phyloP scores from a whole-genome alignment of 2,113 vertebrate species.

The Pollimyrus isidori region DNA sequence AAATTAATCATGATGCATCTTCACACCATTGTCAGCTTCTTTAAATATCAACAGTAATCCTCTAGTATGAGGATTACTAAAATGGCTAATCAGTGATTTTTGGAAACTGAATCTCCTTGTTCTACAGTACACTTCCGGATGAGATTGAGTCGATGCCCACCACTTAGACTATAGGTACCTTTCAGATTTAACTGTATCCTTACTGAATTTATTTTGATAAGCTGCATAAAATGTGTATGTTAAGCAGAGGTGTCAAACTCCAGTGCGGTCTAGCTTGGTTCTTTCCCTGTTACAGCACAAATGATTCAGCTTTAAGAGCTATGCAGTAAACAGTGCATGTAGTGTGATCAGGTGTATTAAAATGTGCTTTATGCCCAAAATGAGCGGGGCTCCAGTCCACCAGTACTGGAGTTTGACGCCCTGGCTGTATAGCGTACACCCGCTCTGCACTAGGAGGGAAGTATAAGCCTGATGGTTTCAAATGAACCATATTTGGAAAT shows the following conservation, averaged over 20 bases:
- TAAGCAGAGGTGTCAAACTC: not conserved
- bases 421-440: not conserved
- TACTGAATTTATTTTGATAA: not conserved
- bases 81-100: not conserved
- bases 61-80: not conserved
- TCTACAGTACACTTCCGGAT: not conserved
- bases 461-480: not conserved
- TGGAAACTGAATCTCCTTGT: not conserved
- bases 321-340: no score
- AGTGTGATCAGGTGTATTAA: no score
- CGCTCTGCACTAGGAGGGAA: not conserved
- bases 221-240: not conserved
- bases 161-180: not conserved
- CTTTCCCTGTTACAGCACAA: no score
- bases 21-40: not conserved
- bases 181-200: not conserved
- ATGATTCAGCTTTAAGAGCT: no score
- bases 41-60: not conserved
- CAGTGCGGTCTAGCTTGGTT: no score
- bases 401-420: no score
- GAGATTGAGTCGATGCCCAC: not conserved
- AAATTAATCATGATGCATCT: not conserved
- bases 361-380: no score
- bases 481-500: not conserved
- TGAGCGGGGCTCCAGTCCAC: no score